Evolutionary conservation across 2,113 vertebrate species (phyloP).

Genomic region (Pomatostomus ruficeps): DNA sequence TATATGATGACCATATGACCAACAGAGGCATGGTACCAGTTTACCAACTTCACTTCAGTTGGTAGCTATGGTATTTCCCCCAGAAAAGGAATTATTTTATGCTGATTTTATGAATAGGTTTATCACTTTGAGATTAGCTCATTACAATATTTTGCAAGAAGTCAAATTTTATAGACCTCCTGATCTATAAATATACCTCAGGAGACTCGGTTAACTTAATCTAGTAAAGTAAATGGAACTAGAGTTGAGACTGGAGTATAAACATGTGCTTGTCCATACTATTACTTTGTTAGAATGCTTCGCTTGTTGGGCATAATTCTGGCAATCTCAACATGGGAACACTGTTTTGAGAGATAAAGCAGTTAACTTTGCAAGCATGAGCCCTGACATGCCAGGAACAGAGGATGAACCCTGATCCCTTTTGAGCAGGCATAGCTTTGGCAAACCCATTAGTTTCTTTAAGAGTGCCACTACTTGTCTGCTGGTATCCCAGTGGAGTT

Average conservation of each 20-base stretch:
- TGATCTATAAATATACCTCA: not conserved
- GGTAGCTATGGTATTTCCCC: not conserved
- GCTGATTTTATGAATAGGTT: not conserved
- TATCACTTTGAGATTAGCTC: not conserved
- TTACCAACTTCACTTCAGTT: not conserved
- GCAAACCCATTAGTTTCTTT: not conserved
- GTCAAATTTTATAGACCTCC: not conserved
- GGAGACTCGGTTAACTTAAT: not conserved
- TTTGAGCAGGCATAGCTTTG: not conserved
- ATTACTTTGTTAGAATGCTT: not conserved
- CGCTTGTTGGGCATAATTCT: not conserved
- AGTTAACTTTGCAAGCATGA: not conserved
- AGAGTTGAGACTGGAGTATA: not conserved
- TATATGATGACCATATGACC: rapidly evolving
- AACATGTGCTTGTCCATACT: not conserved
- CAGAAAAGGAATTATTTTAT: not conserved
- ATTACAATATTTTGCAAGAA: not conserved
- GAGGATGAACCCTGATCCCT: not conserved
- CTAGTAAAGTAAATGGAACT: not conserved
- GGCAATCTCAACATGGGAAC: not conserved
- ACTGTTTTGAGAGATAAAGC: not conserved
- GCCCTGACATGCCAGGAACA: not conserved
- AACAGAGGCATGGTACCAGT: not conserved
- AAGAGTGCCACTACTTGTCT: not conserved
- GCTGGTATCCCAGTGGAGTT: not conserved